These are phyloP conservation scores for Cottus gobio DNA, from an alignment of 2,113 vertebrate genomes.

Conservation along the genomic window DNA sequence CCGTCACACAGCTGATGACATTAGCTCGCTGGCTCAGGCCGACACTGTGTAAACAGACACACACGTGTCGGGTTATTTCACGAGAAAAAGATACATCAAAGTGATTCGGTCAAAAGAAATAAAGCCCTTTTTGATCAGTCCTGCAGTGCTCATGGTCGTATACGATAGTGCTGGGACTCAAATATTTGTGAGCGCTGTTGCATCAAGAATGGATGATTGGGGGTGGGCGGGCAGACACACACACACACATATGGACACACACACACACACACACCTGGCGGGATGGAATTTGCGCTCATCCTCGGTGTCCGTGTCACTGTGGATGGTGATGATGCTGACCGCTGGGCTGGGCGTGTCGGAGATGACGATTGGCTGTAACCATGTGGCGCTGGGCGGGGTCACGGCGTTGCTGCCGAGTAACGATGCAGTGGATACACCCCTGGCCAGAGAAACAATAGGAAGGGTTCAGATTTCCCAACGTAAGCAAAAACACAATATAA, in stretches of 20 bases:
- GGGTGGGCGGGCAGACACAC: no score
- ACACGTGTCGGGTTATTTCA: background rate
- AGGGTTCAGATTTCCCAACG: no score
- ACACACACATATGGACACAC: no score
- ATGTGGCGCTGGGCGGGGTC: constrained; percentile 54
- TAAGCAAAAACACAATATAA: background rate
- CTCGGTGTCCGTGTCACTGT: constrained; percentile 97
- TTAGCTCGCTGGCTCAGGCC: constrained; percentile 93
- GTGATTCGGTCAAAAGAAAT: no score
- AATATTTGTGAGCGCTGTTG: no score
- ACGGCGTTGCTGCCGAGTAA: constrained; percentile 83
- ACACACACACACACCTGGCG: no score
- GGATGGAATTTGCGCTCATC: constrained; percentile 96
- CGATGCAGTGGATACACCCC: constrained; percentile 78
- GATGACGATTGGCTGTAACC: constrained; percentile 95
- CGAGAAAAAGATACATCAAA: background rate
- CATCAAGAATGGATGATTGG: no score
- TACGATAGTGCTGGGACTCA: no score
- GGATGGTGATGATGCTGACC: constrained; percentile 98
- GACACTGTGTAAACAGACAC: constrained; percentile 45
- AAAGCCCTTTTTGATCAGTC: no score
- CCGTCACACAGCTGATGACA: constrained; percentile 98
- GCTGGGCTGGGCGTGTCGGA: constrained; percentile 97
- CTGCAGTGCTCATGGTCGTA: no score
- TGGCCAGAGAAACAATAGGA: background rate